Evolutionary conservation across 1,140 invertebrate genomes (phyloP), one percentile per base, ranked within the genome.

Genomic region (Nixonia krombeini): DNA sequence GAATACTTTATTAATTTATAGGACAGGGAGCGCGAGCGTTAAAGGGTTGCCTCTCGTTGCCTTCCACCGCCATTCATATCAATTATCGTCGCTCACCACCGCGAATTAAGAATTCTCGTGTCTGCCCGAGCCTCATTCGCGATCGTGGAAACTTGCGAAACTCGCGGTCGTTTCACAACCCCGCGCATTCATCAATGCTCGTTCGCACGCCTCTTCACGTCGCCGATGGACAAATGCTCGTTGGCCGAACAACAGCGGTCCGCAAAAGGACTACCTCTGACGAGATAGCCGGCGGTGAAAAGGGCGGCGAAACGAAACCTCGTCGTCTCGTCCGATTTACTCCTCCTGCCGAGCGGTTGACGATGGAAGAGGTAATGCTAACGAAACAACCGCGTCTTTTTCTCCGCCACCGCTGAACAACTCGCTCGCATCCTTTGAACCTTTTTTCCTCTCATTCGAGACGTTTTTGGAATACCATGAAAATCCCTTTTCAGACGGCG

Each of bases 1-100:
- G 78, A 78, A 83, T 85, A 82, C 82, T 84, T 84, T 84, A 85
- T 85, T 85, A 85, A 84, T 85, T 85, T 85, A 85, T 85, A 84
- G 82, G 79, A 71, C 74, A 77, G 76, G 71, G 70, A 76, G 66
- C 61, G 73, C 72, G 69, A 74, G n/a, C n/a, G n/a, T 78, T 78
- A 82, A 84, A 82, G 80, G 81, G 80, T 76, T 78, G 74, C 62
- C n/a, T 59, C 53, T 53, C 41, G 70, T 68, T 25, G 42, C 62
- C 56, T 66, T 72, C 72, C 62, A 70, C 40, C 63, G 65, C 80
- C 79, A 80, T 83, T 81, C 74, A 77, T 83, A 83, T 83, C 74
- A 83, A 82, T 83, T 83, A 81, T 74, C 75, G 76, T 75, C 71
- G 52, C 71, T 79, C 76, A 67, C 69, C 70, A 56, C 42, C 62